Evolutionary conservation across 2,113 vertebrate genomes (phyloP).

Genomic region (Telmatochromis sp.): DNA sequence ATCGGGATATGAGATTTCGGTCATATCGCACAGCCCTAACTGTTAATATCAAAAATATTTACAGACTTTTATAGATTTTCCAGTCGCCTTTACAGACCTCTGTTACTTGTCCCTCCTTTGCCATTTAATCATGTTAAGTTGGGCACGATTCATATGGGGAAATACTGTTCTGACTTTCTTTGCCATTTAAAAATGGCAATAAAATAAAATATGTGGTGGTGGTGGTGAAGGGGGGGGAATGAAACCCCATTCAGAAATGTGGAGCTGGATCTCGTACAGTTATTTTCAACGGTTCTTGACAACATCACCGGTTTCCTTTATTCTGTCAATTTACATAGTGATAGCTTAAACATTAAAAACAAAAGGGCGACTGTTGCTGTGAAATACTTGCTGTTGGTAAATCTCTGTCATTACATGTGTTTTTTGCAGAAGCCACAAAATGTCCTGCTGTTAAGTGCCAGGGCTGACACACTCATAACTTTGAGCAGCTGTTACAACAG

Average conservation of each 20-base stretch:
- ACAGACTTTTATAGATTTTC: background rate
- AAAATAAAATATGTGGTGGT: background rate
- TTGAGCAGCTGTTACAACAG: slow-evolving; percentile 19
- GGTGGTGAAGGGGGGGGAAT: background rate
- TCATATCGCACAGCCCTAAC: background rate
- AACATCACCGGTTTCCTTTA: background rate
- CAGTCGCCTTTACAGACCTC: background rate
- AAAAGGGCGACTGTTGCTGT: background rate
- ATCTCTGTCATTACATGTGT: background rate
- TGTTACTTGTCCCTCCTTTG: background rate
- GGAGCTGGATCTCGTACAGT: background rate
- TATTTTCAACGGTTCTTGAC: background rate
- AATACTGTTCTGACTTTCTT: background rate
- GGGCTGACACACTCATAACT: background rate
- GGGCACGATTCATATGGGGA: background rate
- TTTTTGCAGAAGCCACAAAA: background rate
- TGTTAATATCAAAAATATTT: background rate
- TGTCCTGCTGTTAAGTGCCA: background rate
- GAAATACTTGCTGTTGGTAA: background rate
- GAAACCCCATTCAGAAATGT: background rate
- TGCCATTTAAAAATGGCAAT: background rate
- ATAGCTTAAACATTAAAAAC: background rate
- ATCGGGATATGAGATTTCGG: too few species aligned
- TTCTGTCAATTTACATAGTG: background rate
- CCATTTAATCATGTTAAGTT: background rate